Conservation (phyloP, 2,113 vertebrate species). For the Sisor rabdophorus region DNA sequence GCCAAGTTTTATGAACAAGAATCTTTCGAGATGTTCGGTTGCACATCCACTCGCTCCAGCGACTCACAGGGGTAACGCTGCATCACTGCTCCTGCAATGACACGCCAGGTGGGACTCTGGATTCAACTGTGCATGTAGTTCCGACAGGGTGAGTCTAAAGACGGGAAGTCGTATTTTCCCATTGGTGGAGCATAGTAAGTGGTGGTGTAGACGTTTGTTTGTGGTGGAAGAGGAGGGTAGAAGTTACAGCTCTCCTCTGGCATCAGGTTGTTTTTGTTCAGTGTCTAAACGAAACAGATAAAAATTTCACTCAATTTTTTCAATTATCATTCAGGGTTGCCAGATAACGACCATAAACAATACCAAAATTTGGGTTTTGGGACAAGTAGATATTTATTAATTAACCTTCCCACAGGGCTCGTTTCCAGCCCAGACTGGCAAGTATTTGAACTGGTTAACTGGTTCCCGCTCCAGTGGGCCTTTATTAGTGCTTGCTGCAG, state of each 20-base stretch:
- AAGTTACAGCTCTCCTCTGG: constrained; percentile 92
- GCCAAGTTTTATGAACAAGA: background rate
- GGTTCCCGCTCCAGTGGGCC: background rate
- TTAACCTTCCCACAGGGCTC: background rate
- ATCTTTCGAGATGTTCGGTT: background rate
- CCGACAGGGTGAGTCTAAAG: constrained; percentile 86
- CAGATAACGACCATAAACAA: background rate
- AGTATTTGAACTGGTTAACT: background rate
- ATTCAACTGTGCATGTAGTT: constrained; percentile 93
- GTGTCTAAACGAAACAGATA: constrained; percentile 69
- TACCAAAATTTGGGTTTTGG: background rate
- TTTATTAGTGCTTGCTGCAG: background rate
- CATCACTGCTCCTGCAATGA: constrained; percentile 15
- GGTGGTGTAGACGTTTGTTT: constrained; percentile 91
- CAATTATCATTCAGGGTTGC: background rate
- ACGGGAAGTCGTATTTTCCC: constrained; percentile 89
- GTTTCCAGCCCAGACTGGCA: background rate
- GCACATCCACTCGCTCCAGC: background rate
- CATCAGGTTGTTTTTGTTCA: constrained; percentile 96
- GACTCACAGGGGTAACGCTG: background rate
- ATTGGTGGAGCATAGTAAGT: constrained; percentile 89
- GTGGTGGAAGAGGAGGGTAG: constrained; percentile 78
- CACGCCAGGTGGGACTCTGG: background rate
- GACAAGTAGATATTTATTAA: background rate
- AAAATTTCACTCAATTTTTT: no score